Evolutionary conservation across 1,140 invertebrate genomes (phyloP).

Genomic region (Drosophila dunni): DNA sequence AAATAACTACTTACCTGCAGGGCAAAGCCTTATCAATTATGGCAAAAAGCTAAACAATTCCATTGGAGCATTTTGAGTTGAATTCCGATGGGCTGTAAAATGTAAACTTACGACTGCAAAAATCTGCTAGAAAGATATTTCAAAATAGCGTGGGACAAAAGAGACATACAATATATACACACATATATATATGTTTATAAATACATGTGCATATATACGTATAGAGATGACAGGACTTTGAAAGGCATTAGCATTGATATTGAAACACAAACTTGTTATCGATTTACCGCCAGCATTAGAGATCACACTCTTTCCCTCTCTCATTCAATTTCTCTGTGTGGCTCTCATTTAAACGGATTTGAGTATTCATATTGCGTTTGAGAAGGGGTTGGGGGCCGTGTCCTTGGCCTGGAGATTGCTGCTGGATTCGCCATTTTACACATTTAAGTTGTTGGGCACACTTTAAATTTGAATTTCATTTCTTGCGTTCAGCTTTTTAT

Average conservation of each 20-base stretch:
- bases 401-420: conserved; percentile 39
- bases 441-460: conserved; percentile 51
- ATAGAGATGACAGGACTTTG: conserved; percentile 53
- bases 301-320: conserved; percentile 26
- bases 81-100: conserved; percentile 53
- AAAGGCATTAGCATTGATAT: conserved; percentile 57
- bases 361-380: conserved; percentile 30
- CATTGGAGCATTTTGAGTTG: conserved; percentile 42
- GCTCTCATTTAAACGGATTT: conserved; percentile 25
- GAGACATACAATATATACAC: conserved; percentile 40
- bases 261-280: conserved; percentile 47
- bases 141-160: conserved; percentile 44
- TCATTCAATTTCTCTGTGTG: conserved; percentile 17
- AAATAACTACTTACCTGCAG: conserved; percentile 38
- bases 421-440: conserved; percentile 45
- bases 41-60: conserved; percentile 43
- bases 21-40: conserved; percentile 19
- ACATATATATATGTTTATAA: conserved; percentile 17
- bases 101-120: conserved; percentile 60
- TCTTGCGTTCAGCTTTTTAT: conserved; percentile 56
- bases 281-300: conserved; percentile 47
- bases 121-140: conserved; percentile 43
- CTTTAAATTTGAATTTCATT: conserved; percentile 64
- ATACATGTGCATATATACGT: conserved; percentile 28
- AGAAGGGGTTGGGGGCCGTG: conserved; percentile 15